Percentiles rank a stretch among this genome's conserved stretches.
Evolutionary conservation across 2,797 vertebrate species (phyloP).

Genomic region (Oophaga sylvatica): DNA sequence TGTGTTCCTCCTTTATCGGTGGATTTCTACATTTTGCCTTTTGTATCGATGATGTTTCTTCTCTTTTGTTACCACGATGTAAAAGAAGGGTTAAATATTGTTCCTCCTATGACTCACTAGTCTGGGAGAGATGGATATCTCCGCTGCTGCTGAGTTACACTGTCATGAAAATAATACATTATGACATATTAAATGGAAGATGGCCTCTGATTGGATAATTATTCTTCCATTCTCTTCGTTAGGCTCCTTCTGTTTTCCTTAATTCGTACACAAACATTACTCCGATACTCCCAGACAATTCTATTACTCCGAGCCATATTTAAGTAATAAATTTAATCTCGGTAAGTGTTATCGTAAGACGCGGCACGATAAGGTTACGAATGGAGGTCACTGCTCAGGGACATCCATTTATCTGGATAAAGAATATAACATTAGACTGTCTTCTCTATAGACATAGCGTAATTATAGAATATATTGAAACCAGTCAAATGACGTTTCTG

Average conservation of each 20-base stretch:
- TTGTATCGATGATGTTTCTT: not conserved
- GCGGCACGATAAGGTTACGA: slow-evolving; percentile 52
- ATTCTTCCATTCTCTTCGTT: slow-evolving; percentile 28
- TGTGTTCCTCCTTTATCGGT: not conserved
- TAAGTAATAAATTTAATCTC: slow-evolving; percentile 57
- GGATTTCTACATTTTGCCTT: not conserved
- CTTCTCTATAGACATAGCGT: slow-evolving; percentile 54
- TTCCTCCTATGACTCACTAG: not conserved
- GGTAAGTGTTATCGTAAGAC: slow-evolving; percentile 56
- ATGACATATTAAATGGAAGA: slow-evolving; percentile 39
- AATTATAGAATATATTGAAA: slow-evolving; percentile 60
- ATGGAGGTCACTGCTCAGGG: slow-evolving; percentile 59
- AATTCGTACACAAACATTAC: slow-evolving; percentile 48
- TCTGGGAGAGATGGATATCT: slow-evolving; percentile 20
- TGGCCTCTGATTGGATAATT: slow-evolving; percentile 29
- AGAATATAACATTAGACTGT: slow-evolving; percentile 57
- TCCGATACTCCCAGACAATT: slow-evolving; percentile 38
- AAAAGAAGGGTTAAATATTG: slow-evolving; percentile 11
- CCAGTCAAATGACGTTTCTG: slow-evolving; percentile 53
- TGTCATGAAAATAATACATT: slow-evolving; percentile 35
- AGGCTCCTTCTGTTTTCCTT: slow-evolving; percentile 5
- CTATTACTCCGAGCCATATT: slow-evolving; percentile 54
- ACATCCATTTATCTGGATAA: slow-evolving; percentile 58
- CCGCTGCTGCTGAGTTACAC: not conserved
- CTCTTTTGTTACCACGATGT: not conserved